These are phyloP conservation scores for Apamea sordens DNA, from an alignment of 2,888 invertebrate genomes.

Conservation along the genomic window DNA sequence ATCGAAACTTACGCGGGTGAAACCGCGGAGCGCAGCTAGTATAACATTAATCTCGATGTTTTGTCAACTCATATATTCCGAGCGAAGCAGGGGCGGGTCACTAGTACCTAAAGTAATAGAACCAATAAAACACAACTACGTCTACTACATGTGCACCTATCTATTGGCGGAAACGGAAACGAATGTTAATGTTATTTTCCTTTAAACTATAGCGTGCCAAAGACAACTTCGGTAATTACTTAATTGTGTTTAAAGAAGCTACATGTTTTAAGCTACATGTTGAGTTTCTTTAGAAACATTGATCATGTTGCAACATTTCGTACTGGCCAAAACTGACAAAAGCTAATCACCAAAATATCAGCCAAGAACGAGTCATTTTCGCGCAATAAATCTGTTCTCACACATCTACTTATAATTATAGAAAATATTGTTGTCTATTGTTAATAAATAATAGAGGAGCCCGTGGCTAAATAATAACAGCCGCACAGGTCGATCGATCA, in stretches of 20 bases:
- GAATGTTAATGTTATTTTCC: conserved; percentile 1
- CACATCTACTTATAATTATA: background rate
- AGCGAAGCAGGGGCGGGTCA: background rate
- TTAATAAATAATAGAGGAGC: conserved; percentile 26
- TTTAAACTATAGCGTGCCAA: conserved; percentile 23
- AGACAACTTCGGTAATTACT: background rate
- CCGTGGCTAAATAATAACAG: conserved; percentile 11
- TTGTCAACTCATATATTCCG: background rate
- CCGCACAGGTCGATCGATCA: no score
- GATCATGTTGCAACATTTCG: background rate
- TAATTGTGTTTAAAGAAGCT: background rate
- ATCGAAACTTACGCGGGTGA: no score
- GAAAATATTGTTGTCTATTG: conserved; percentile 8
- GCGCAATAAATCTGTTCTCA: background rate
- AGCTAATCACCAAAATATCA: background rate
- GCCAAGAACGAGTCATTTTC: background rate
- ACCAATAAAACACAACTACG: background rate
- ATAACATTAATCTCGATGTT: background rate
- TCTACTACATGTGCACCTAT: background rate
- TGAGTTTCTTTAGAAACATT: background rate
- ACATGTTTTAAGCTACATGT: background rate
- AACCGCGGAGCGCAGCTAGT: no score
- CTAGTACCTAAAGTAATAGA: background rate
- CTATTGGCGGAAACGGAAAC: conserved; percentile 27
- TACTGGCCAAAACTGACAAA: background rate